Conservation (phyloP, 1,140 invertebrate genomes). For the Leptinotarsa lineolata region DNA sequence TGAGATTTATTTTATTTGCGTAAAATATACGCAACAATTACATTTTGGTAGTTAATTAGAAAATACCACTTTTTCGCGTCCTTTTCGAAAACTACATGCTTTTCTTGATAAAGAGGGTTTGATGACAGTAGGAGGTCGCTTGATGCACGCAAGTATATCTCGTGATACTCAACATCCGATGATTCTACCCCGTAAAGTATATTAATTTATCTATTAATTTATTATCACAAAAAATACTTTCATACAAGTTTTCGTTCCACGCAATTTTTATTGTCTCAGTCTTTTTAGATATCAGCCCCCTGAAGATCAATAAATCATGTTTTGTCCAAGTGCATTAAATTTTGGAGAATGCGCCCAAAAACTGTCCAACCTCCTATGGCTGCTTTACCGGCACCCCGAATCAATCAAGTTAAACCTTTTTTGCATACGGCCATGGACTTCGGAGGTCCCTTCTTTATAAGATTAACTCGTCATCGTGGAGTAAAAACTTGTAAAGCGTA, state of each 20-base stretch:
- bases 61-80: neutral
- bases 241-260: neutral
- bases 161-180: neutral
- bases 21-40: neutral
- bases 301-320: neutral
- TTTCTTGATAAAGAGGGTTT: neutral
- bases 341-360: slow-evolving; percentile 8
- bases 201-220: neutral
- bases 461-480: neutral
- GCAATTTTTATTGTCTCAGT: neutral
- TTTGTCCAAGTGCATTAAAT: neutral
- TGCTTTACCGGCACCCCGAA: slow-evolving; percentile 11
- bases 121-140: neutral
- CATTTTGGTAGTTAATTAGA: neutral
- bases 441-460: slow-evolving; percentile 24
- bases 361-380: neutral
- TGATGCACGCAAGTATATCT: neutral
- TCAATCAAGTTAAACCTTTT: slow-evolving; percentile 23
- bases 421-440: slow-evolving; percentile 24
- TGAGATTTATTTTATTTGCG: neutral
- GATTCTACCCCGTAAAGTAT: neutral
- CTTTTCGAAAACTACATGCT: neutral
- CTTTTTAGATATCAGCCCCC: neutral
- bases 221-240: neutral
- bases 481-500: slow-evolving; percentile 46